Base-by-base conservation (phyloP, 2,888 invertebrate genomes). In the Dichetophora obliterata region DNA sequence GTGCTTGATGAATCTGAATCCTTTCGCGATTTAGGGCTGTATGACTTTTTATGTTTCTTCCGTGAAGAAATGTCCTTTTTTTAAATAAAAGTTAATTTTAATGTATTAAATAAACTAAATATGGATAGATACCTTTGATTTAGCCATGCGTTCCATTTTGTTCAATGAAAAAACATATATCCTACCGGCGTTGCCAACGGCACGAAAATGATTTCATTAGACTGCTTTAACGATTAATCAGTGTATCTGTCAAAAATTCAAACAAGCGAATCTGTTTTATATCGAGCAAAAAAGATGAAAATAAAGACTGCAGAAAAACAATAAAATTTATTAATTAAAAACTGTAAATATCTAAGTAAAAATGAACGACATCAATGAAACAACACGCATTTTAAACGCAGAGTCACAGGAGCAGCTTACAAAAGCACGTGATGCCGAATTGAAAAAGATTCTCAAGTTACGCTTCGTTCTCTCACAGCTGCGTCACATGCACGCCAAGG, bases 401-500 rank as follows among this genome's bases (percentile, higher is more conserved):
- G 86, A 87, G 59, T 83, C 81, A 0, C 81, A 82, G 57, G 86
- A 87, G 43, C 82, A 84, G 71, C 73, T 87, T 43, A 61, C 79
- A 8, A 82, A 83, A 75, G 75, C 81, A 0, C 85, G 85, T 3
- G 80, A 84, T 48, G 73, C 72, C 0, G 85, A 86, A 61, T 71
- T 88, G 2, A 76, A 79, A 3, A 86, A 82, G 65, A 82, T 87
- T 0, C 78, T 86, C 3, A 87, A 86, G 34, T 65, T 88, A 5
- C 84, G 84, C 27, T 77, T 88, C 3, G 79, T 88, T 3, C 54
- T 88, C 0, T 81, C 84, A 34, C 82, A 84, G 50, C 43, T 87
- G 6, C 82, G 82, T 0, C 75, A 59, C 5, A 77, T 84, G 59
- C 79, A 82, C 31, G 72, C 66, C 19, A 24, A 50, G 5, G 77